phyloP scores from a whole-genome alignment of 2,888 invertebrate species.

The Phengaris alcon region DNA sequence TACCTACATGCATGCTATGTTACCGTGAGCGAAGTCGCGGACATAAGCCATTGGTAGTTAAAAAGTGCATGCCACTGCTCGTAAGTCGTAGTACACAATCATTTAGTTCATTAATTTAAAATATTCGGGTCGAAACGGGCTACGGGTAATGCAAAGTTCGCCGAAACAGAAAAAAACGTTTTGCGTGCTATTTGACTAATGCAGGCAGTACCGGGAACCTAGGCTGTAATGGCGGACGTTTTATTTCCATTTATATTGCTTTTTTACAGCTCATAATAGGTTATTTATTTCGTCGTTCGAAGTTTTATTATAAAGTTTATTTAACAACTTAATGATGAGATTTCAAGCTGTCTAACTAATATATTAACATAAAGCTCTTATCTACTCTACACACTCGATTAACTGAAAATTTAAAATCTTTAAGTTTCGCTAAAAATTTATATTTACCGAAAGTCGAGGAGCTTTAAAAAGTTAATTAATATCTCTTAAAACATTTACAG shows the following conservation, averaged over 20 bases:
- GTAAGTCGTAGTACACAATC: neutral
- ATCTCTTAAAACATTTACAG: neutral
- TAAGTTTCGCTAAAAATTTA: no score
- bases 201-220: conserved; percentile 10
- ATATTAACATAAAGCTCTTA: no score
- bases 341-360: neutral
- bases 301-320: neutral
- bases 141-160: conserved; percentile 14
- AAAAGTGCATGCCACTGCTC: neutral
- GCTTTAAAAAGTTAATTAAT: neutral
- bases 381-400: no score
- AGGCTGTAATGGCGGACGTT: neutral
- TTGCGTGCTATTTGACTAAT: conserved; percentile 14
- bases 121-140: conserved; percentile 6
- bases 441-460: neutral
- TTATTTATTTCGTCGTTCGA: neutral
- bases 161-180: conserved; percentile 20
- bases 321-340: neutral
- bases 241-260: conserved; percentile 14
- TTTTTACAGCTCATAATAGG: neutral
- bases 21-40: no score
- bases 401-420: no score
- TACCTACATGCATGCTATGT: no score
- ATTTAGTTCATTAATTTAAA: conserved; percentile 25
- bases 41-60: no score